A percentile compares a stretch with the other conserved stretches of the same genome.
Evolutionary conservation across 2,888 invertebrate genomes (phyloP).

Genomic region (Pachydiplax longipennis): DNA sequence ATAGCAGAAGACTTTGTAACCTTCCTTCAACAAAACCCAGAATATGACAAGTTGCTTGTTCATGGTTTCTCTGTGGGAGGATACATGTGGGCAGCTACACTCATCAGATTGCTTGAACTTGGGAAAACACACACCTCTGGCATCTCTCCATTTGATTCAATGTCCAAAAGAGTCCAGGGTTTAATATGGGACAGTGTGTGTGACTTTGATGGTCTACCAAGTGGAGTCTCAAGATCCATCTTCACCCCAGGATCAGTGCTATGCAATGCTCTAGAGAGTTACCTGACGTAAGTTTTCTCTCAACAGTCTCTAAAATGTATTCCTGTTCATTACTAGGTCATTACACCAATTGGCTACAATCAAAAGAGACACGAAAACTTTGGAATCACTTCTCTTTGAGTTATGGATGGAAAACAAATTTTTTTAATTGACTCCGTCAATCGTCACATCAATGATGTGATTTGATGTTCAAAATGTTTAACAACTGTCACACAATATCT

Average conservation of each 20-base stretch:
- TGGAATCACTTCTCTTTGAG: no score
- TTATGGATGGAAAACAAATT: no score
- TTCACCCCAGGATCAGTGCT: conserved; percentile 56
- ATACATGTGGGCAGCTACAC: conserved; percentile 5
- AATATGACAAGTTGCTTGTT: conserved; percentile 8
- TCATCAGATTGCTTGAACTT: conserved; percentile 55
- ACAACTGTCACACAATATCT: no score
- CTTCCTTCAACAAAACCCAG: conserved; percentile 6
- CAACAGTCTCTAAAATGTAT: background rate
- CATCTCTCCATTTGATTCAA: conserved; percentile 51
- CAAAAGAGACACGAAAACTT: no score
- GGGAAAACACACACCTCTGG: background rate
- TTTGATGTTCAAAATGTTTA: no score
- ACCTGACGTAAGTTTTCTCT: conserved; percentile 54
- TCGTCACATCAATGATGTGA: no score
- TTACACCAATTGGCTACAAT: no score
- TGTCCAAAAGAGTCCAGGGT: conserved; percentile 62
- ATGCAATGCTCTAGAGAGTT: conserved; percentile 55
- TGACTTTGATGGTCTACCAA: conserved; percentile 60
- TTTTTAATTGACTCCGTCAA: no score
- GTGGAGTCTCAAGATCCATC: conserved; percentile 59
- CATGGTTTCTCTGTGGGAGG: conserved; percentile 30
- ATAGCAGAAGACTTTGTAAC: conserved; percentile 16
- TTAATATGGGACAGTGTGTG: conserved; percentile 63
- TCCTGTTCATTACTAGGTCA: no score